Conservation (phyloP, 2,113 vertebrate species). For the Atherinomorus stipes region DNA sequence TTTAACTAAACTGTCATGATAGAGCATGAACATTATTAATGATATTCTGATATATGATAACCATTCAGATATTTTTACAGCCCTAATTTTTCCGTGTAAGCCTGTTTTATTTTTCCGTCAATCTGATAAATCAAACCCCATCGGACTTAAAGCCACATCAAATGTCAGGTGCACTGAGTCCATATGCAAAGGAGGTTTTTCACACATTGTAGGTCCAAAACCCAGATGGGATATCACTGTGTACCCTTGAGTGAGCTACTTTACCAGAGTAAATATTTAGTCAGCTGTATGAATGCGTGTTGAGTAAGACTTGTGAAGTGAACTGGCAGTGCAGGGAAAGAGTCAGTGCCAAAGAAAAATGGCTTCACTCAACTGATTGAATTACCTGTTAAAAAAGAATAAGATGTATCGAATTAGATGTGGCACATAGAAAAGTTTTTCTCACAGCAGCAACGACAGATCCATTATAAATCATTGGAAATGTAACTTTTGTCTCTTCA, state of each 20-base stretch:
- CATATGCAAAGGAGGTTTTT: constrained; percentile 64
- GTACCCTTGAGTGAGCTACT: constrained; percentile 73
- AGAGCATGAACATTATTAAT: neutral
- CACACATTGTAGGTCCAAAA: constrained; percentile 64
- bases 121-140: constrained; percentile 1
- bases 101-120: constrained; percentile 34
- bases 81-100: neutral
- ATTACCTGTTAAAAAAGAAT: constrained; percentile 7
- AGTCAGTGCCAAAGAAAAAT: constrained; percentile 43
- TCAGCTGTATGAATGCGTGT: constrained; percentile 76
- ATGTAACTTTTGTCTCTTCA: neutral
- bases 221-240: constrained; percentile 64
- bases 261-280: constrained; percentile 78
- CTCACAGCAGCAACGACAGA: neutral
- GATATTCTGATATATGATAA: neutral
- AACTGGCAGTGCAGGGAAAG: constrained; percentile 46
- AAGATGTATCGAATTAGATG: neutral
- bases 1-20: neutral
- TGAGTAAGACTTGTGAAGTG: constrained; percentile 65
- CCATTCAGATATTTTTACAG: neutral
- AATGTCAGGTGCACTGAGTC: constrained; percentile 56
- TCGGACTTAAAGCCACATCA: constrained; percentile 32
- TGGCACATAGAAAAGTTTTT: neutral
- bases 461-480: neutral
- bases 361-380: constrained; percentile 13